Evolutionary conservation across 2,888 invertebrate species (phyloP).

Genomic region (Clunio marinus): DNA sequence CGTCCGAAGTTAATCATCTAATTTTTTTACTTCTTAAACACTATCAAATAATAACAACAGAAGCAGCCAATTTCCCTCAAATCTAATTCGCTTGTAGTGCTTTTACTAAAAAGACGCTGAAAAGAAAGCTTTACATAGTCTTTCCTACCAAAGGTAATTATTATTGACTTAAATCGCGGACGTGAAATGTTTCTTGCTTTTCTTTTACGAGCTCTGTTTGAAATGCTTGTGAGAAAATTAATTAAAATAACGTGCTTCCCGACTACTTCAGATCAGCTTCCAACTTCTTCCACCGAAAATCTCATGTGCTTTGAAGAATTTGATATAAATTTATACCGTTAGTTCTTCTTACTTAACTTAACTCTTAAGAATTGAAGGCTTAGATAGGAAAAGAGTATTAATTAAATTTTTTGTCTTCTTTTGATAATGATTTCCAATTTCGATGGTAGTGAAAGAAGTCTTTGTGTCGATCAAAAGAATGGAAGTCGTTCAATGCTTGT

Average conservation of each 20-base stretch:
- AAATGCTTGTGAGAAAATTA: not conserved
- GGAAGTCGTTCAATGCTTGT: too few species aligned
- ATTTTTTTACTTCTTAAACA: too few species aligned
- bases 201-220: not conserved
- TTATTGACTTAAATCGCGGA: not conserved
- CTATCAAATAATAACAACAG: too few species aligned
- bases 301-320: too few species aligned
- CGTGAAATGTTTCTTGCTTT: too few species aligned
- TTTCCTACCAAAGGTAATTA: not conserved
- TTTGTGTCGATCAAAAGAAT: too few species aligned
- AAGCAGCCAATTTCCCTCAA: not conserved
- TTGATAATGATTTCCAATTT: not conserved
- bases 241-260: not conserved
- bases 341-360: too few species aligned
- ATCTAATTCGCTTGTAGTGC: not conserved
- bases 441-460: not conserved
- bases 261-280: constrained; percentile 2
- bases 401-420: constrained; percentile 1
- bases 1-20: too few species aligned
- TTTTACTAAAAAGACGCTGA: too few species aligned
- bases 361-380: not conserved
- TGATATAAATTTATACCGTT: too few species aligned
- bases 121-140: not conserved
- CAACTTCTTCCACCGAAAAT: too few species aligned
- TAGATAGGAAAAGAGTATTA: not conserved